Percentiles rank a stretch among this genome's conserved stretches.
phyloP scores from a whole-genome alignment of 2,888 invertebrate genomes.

The Zele albiditarsus region DNA sequence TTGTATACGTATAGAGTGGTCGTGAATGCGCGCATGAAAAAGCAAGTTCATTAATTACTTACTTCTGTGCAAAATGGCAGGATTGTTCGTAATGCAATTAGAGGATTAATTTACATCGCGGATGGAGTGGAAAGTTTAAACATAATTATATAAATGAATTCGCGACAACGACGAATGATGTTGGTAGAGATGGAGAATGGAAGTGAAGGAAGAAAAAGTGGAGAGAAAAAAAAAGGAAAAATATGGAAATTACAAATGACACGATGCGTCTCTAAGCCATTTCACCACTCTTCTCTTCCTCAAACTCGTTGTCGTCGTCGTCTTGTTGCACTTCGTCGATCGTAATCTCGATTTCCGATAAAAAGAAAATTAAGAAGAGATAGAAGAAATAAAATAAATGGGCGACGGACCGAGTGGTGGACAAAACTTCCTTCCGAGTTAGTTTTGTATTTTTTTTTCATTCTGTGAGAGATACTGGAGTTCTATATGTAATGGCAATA shows the following conservation, averaged over 20 bases:
- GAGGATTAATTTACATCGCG: conserved; percentile 22
- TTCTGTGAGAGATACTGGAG: background rate
- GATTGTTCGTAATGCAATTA: conserved; percentile 21
- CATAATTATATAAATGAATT: conserved; percentile 23
- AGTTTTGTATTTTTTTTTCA: conserved; percentile 34
- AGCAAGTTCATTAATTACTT: conserved; percentile 20
- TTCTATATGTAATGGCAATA: conserved; percentile 6
- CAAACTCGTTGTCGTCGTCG: background rate
- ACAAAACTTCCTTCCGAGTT: conserved; percentile 29
- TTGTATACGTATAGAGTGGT: background rate
- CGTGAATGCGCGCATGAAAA: background rate
- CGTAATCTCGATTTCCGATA: conserved; percentile 35
- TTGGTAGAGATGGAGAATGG: background rate
- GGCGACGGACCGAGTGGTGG: background rate
- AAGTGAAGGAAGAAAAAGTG: background rate
- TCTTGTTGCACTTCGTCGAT: background rate
- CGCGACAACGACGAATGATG: conserved; percentile 16
- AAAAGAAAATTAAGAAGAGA: conserved; percentile 19
- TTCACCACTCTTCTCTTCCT: background rate
- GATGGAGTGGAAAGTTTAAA: conserved; percentile 7
- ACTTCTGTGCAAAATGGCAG: conserved; percentile 5
- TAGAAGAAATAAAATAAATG: background rate
- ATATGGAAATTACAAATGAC: conserved; percentile 33
- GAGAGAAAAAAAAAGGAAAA: background rate
- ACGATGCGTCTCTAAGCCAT: conserved; percentile 18